Percentiles rank a stretch among this genome's conserved stretches.
Conservation (phyloP, 2,888 invertebrate species). For the Scotopteryx bipunctaria region DNA sequence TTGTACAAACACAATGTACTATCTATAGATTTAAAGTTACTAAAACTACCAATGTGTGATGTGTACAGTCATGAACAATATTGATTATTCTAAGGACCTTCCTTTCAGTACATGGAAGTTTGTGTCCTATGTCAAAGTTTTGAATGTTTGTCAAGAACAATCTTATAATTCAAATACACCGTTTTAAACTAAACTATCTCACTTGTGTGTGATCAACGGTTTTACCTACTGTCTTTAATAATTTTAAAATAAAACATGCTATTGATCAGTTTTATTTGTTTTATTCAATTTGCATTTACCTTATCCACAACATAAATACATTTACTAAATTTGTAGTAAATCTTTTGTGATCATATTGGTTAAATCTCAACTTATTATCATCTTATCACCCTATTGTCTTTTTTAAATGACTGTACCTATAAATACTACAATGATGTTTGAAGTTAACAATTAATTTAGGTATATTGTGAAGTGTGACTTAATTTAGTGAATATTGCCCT, state of each 20-base stretch:
- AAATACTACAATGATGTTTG: background rate
- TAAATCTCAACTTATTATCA: background rate
- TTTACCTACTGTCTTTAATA: constrained; percentile 13
- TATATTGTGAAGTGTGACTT: constrained; percentile 27
- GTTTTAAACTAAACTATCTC: no score
- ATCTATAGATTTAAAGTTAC: constrained; percentile 52
- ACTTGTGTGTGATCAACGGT: constrained; percentile 12
- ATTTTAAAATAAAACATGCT: constrained; percentile 15
- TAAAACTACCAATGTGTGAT: constrained; percentile 58
- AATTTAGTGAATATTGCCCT: constrained; percentile 15
- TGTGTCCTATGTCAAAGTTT: no score
- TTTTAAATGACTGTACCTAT: background rate
- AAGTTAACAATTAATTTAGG: background rate
- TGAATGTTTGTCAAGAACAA: constrained; percentile 35
- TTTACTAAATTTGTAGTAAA: no score
- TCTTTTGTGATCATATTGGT: no score
- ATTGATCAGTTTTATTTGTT: constrained; percentile 17
- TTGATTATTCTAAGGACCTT: constrained; percentile 39
- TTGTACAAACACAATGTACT: constrained; percentile 53
- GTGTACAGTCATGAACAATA: constrained; percentile 52
- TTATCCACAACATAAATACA: background rate
- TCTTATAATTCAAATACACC: constrained; percentile 15
- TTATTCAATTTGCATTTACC: constrained; percentile 3
- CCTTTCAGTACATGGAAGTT: no score
- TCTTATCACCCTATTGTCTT: no score